These are phyloP conservation scores for Aphelinus atriplicis DNA, from an alignment of 1,140 invertebrate genomes.

Conservation along the genomic window DNA sequence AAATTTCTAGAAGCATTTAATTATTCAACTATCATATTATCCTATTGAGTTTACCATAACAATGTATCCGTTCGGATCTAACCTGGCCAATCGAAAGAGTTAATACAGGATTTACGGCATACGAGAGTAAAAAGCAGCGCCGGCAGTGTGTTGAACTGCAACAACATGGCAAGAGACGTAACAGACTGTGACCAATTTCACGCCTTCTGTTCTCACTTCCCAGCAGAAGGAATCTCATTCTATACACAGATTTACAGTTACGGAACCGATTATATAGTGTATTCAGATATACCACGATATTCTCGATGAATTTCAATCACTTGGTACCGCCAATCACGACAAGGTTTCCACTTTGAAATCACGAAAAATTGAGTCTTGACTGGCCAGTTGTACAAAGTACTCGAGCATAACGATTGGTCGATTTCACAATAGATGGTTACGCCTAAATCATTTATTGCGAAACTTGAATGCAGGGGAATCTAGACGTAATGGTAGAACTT, in stretches of 20 bases:
- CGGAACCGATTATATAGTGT: constrained; percentile 4
- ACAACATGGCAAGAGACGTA: background rate
- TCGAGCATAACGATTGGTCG: too few species aligned
- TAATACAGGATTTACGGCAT: constrained; percentile 22
- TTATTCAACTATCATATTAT: too few species aligned
- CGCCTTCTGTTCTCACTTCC: constrained; percentile 56
- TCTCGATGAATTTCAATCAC: constrained; percentile 20
- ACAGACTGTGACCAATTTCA: constrained; percentile 50
- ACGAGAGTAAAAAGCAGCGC: background rate
- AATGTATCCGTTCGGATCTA: too few species aligned
- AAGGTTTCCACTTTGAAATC: background rate
- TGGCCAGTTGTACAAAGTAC: too few species aligned
- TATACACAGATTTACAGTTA: constrained; percentile 20
- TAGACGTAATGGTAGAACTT: too few species aligned
- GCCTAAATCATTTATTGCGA: too few species aligned
- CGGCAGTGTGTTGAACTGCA: background rate
- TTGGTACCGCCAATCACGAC: constrained; percentile 29
- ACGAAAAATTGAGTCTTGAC: too few species aligned
- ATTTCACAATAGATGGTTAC: too few species aligned
- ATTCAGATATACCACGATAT: background rate
- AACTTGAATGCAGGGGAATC: too few species aligned
- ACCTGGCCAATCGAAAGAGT: too few species aligned
- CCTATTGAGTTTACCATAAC: too few species aligned
- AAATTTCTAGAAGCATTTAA: too few species aligned
- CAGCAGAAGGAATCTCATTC: constrained; percentile 21